Conservation (phyloP, 2,113 vertebrate genomes). For the Australoheros scitulus region DNA sequence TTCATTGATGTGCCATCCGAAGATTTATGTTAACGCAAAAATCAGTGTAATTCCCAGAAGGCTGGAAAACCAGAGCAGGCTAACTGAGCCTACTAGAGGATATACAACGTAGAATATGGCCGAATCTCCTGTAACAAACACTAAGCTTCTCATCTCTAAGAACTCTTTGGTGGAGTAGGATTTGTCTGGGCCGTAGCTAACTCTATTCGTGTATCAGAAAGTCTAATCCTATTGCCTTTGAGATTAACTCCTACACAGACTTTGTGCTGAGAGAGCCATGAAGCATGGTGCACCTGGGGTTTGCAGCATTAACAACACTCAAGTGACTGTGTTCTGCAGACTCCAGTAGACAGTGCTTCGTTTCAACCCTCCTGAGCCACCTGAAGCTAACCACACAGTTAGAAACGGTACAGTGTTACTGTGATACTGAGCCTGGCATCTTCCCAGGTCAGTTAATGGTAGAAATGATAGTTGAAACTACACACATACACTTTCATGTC, state of each 20-base stretch:
- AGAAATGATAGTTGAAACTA: too few species aligned
- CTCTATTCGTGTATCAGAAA: constrained; percentile 69
- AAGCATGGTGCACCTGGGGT: neutral
- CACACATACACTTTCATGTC: too few species aligned
- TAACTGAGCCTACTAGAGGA: neutral
- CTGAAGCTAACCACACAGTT: neutral
- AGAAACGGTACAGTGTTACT: neutral
- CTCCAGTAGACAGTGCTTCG: neutral
- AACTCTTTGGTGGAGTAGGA: constrained; percentile 43
- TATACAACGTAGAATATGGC: neutral
- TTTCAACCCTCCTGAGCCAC: neutral
- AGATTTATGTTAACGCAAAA: neutral
- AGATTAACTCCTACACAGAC: constrained; percentile 41
- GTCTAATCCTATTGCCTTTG: constrained; percentile 69
- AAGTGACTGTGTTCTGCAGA: neutral
- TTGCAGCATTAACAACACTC: neutral
- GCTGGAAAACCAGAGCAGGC: neutral
- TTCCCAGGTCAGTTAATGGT: neutral
- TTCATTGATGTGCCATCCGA: neutral
- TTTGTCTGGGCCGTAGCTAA: constrained; percentile 36
- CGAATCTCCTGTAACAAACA: neutral
- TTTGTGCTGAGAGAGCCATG: neutral
- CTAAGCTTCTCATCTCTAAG: constrained; percentile 47
- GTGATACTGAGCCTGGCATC: neutral
- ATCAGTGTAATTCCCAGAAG: neutral